phyloP scores from a whole-genome alignment of 2,888 invertebrate genomes.

The Diplazon laetatorius region DNA sequence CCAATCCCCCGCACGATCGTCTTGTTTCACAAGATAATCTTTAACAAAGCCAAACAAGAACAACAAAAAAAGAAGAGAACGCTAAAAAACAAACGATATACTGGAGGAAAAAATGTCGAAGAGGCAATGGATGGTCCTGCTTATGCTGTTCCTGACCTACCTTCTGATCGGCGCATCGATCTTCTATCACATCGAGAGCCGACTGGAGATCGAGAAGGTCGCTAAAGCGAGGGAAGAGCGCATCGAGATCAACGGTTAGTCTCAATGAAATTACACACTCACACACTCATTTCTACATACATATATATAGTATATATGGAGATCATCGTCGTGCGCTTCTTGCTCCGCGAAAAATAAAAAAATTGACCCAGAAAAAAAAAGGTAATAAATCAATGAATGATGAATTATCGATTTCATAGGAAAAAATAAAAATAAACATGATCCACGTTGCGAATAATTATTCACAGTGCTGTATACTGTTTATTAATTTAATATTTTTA shows the following conservation, averaged over 20 bases:
- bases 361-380: neutral
- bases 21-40: neutral
- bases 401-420: constrained; percentile 13
- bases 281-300: no score
- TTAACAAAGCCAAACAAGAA: neutral
- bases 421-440: no score
- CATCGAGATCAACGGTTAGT: constrained; percentile 87
- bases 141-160: constrained; percentile 90
- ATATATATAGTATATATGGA: no score
- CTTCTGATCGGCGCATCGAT: constrained; percentile 92
- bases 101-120: constrained; percentile 87
- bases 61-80: neutral
- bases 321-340: neutral
- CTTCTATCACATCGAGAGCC: constrained; percentile 92
- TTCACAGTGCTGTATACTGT: no score
- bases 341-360: neutral
- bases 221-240: constrained; percentile 86
- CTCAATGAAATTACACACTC: neutral
- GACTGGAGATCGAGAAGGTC: constrained; percentile 86
- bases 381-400: constrained; percentile 10
- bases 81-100: neutral
- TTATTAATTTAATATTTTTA: no score
- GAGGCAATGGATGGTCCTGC: constrained; percentile 90
- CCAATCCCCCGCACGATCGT: neutral
- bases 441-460: no score